Base-by-base conservation (phyloP, 2,888 invertebrate genomes). In the Napeogenes sylphis region DNA sequence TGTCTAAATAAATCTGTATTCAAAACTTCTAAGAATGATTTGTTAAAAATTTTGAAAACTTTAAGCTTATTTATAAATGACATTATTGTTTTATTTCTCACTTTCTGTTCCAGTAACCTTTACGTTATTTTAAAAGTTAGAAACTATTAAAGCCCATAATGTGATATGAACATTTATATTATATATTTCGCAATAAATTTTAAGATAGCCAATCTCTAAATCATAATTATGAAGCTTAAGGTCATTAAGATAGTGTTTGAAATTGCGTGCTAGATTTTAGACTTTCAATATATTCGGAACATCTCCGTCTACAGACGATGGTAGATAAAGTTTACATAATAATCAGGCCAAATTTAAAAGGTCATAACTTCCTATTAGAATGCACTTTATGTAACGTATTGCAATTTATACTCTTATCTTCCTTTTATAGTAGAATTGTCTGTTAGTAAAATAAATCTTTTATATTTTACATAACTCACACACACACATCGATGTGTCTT, bases 291-390 rank as follows among this genome's bases (percentile, higher is more conserved):
- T 51, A 45, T 58, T 60, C 54, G 54, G 55, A 47, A 12, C 57
- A 59, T 56, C 55, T 45, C 59, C 45, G 47, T 68, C 62, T 57
- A 61, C 68, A 73, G 69, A 69, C 66, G 71, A 73, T 73, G 62
- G 69, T 70, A 69, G 45, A 47, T 42, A 63, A 58, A 46, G 58
- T 14, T 66, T 63, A 58, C 47, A 51, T 63, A 61, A 66, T 55
- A 62, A 62, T 33, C 51, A 46, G 58, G 62, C 42, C 58, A 55
- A 58, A 30, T 62, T 58, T 8, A 47, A 47, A 62, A 58, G 62
- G 62, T 62, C 62, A 62, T 42, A 45, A 62, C 62, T 62, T 62
- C 62, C 62, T 62, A 32, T 6, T 62, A 62, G 62, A 62, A 62
- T 58, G 62, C 58, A 47, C 30, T 58, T 62, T 62, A 62, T 47